A percentile compares a stretch with the other conserved stretches of the same genome.
These are phyloP conservation scores for Euwallacea fornicatus DNA, from an alignment of 1,140 invertebrate genomes.

Conservation along the genomic window DNA sequence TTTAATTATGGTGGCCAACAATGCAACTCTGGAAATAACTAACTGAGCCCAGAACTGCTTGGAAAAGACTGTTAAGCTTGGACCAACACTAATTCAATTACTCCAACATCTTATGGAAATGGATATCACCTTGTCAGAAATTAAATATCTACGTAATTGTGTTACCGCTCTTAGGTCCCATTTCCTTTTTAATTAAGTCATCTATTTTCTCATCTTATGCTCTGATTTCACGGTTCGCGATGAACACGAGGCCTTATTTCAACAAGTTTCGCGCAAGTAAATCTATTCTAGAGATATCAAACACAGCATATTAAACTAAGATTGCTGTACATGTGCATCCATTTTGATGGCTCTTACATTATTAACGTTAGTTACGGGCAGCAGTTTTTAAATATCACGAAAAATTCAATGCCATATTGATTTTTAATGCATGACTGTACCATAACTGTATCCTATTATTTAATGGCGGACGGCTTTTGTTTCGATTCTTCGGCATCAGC, in stretches of 20 bases:
- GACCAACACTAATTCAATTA: too few species aligned
- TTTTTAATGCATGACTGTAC: slow-evolving; percentile 29
- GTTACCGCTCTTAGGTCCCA: neutral
- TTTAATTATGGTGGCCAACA: too few species aligned
- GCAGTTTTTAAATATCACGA: slow-evolving; percentile 29
- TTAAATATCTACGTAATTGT: neutral
- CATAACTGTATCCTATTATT: slow-evolving; percentile 29
- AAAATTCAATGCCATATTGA: slow-evolving; percentile 32
- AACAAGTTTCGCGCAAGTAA: too few species aligned
- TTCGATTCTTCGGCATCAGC: neutral
- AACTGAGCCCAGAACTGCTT: too few species aligned
- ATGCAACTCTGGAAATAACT: too few species aligned
- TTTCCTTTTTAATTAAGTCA: slow-evolving; percentile 1
- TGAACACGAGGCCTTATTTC: too few species aligned
- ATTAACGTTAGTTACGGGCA: slow-evolving; percentile 22
- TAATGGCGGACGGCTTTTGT: slow-evolving; percentile 21
- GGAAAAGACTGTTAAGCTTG: too few species aligned
- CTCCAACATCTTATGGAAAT: too few species aligned
- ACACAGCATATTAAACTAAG: too few species aligned
- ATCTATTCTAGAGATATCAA: too few species aligned
- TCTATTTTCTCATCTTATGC: neutral
- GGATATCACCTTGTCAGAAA: neutral
- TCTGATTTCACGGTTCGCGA: too few species aligned
- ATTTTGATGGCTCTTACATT: slow-evolving; percentile 19
- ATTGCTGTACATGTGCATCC: too few species aligned